Evolutionary conservation across 2,113 vertebrate genomes (phyloP).

Genomic region (Thryonomys swinderianus): DNA sequence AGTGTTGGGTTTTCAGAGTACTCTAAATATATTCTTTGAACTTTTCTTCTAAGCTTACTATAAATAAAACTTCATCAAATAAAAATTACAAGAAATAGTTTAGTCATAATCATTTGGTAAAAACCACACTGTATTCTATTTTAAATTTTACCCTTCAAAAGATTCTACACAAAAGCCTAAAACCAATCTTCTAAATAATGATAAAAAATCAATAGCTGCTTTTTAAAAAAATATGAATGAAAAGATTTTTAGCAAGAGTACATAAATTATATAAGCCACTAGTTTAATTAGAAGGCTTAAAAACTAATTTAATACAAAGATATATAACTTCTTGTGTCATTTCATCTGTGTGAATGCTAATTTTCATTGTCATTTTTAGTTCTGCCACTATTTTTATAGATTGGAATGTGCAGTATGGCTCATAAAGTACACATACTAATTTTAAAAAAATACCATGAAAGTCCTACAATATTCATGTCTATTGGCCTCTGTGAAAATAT

Average conservation of each 20-base stretch:
- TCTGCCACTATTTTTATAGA: constrained; percentile 44
- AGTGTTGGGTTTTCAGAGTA: background rate
- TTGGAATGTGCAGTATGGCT: background rate
- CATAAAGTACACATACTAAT: constrained; percentile 37
- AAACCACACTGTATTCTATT: background rate
- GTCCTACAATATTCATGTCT: constrained; percentile 22
- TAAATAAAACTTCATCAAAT: background rate
- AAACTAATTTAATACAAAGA: background rate
- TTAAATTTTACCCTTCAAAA: background rate
- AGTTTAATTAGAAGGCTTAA: constrained; percentile 32
- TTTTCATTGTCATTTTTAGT: constrained; percentile 27
- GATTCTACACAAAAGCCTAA: background rate
- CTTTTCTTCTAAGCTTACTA: background rate
- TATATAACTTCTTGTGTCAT: background rate
- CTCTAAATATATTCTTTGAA: background rate
- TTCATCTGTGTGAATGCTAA: background rate
- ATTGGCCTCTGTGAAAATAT: constrained; percentile 34
- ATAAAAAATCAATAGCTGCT: background rate
- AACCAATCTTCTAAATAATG: background rate
- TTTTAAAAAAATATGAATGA: background rate
- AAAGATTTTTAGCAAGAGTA: background rate
- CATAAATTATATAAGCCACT: background rate
- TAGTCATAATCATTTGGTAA: background rate
- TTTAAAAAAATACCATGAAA: constrained; percentile 41
- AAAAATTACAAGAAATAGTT: background rate